phyloP scores from a whole-genome alignment of 1,140 invertebrate species.

The Halesus radiatus region DNA sequence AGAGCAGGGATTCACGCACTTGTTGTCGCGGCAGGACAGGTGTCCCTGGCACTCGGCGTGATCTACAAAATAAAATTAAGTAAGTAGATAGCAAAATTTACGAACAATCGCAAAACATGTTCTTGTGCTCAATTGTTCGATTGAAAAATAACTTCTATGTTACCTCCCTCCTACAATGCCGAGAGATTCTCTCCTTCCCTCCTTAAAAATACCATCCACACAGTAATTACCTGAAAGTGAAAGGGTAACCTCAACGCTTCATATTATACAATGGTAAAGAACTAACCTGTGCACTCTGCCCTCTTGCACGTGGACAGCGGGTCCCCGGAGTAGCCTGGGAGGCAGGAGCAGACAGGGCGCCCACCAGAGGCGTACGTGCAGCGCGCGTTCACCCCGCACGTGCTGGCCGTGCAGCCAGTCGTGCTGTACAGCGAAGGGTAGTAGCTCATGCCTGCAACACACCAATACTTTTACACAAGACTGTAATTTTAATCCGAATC shows the following conservation, averaged over 20 bases:
- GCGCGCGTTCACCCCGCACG: slow-evolving; percentile 75
- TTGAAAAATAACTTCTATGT: too few species aligned
- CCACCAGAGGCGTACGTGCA: slow-evolving; percentile 73
- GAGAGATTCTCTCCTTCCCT: too few species aligned
- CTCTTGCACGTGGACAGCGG: slow-evolving; percentile 75
- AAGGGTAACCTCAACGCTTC: too few species aligned
- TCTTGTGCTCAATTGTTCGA: too few species aligned
- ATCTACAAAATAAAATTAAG: slow-evolving; percentile 62
- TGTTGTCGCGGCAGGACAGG: slow-evolving; percentile 83
- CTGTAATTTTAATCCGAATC: too few species aligned
- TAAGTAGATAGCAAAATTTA: too few species aligned
- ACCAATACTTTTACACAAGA: too few species aligned
- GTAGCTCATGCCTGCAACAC: slow-evolving; percentile 23
- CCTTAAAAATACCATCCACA: too few species aligned
- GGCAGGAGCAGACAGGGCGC: slow-evolving; percentile 79
- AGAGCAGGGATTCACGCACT: slow-evolving; percentile 83
- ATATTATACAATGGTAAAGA: background rate
- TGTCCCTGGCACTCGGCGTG: slow-evolving; percentile 74
- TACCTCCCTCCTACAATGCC: too few species aligned
- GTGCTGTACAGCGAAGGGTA: slow-evolving; percentile 15
- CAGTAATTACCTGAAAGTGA: too few species aligned
- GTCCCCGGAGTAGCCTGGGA: slow-evolving; percentile 80
- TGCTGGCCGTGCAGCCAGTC: slow-evolving; percentile 62
- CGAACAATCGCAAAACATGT: too few species aligned
- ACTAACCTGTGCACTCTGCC: slow-evolving; percentile 74